These are phyloP conservation scores for Temnothorax rugatulus DNA, from an alignment of 2,888 invertebrate species.

Conservation along the genomic window DNA sequence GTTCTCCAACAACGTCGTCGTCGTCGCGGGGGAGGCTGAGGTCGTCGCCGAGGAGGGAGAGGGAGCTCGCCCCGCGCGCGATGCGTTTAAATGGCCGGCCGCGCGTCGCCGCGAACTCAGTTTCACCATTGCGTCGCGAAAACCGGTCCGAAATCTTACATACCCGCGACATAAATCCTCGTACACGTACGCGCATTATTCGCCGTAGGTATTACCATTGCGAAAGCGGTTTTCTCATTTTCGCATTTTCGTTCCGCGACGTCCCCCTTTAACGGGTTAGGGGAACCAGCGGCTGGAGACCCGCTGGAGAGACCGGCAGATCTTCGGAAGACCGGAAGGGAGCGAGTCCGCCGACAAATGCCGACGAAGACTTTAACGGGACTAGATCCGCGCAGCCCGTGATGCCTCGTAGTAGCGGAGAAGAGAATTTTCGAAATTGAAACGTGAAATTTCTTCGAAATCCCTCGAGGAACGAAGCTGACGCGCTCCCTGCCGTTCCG, in stretches of 20 bases:
- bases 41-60: constrained; percentile 59
- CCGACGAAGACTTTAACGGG: neutral
- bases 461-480: neutral
- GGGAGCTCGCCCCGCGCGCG: constrained; percentile 70
- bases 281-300: neutral
- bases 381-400: neutral
- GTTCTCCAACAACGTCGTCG: constrained; percentile 63
- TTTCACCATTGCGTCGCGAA: constrained; percentile 70
- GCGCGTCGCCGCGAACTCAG: constrained; percentile 76
- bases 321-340: neutral
- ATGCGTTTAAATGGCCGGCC: constrained; percentile 79
- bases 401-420: constrained; percentile 24
- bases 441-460: neutral
- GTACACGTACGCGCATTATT: neutral
- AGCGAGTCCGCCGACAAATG: neutral
- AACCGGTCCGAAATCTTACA: constrained; percentile 57
- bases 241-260: neutral
- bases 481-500: neutral
- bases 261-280: neutral
- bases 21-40: constrained; percentile 61
- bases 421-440: constrained; percentile 2
- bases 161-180: neutral
- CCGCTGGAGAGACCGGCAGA: neutral
- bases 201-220: neutral
- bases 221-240: neutral